Evolutionary conservation across 2,113 vertebrate species (phyloP), one percentile per base, ranked within the genome.

Genomic region (Carassius gibelio): DNA sequence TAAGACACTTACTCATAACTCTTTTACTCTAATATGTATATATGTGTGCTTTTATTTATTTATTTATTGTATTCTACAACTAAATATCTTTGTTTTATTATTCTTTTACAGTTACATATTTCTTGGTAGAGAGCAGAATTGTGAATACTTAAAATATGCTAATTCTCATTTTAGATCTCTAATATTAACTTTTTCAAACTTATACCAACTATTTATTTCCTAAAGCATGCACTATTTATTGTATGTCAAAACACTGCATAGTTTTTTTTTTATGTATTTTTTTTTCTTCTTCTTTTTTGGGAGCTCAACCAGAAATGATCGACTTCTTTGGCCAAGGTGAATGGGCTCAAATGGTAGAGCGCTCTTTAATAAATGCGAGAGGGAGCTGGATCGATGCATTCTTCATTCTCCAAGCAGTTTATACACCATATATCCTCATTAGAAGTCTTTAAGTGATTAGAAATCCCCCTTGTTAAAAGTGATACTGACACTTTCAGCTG

Each of bases 341-440:
- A 93, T 93, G 88, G 91, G 90, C 92, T 94, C 89, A 94, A 90
- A 95, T 92, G 90, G 93, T 93, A 94, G 92, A 94, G 93, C 13
- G 3, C 50, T 50, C 13, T 11, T 11, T 50, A 50, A 50, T 13
- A 13, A 50, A 50, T 13, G 91, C 90, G 93, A 84, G 64, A 90
- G 90, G 91, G 91, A 91, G 92, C 89, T 88, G 90, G 90, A 90
- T 93, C 92, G 91, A 91, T 82, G 68, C 81, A 92, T 90, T 88
- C 89, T 90, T 88, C 89, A 91, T 89, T 83, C 90, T 91, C 94
- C 89, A 85, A 48, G 45, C 10, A 82, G 4, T 57, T 57, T 57
- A 19, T 8, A 57, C 5, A 19, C 15, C 55, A 48, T 48, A 9
- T 45, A 48, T 48, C 45, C 45, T 19, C 17, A 57, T 57, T 17